A percentile compares a stretch with the other conserved stretches of the same genome.
These are phyloP conservation scores for Pseudorhiza aurosa DNA, from an alignment of 30 jellyfish, hydroid and myxozoan genomes.

Conservation along the genomic window DNA sequence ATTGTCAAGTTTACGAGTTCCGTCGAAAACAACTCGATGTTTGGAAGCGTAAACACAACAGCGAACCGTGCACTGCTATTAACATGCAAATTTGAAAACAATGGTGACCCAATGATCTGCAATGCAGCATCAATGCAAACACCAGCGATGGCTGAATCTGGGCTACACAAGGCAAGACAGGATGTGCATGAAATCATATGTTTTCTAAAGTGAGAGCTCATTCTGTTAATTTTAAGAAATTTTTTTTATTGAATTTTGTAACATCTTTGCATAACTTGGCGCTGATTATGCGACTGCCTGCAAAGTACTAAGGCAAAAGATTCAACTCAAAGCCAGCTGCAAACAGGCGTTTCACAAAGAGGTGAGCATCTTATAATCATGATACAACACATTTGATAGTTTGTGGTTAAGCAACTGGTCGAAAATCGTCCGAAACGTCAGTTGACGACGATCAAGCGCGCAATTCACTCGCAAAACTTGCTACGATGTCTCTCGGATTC, in stretches of 20 bases:
- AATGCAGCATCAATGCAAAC: slow-evolving; percentile 45
- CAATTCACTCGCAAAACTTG: neutral
- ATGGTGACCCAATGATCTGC: slow-evolving; percentile 71
- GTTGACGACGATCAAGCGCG: neutral
- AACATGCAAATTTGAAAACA: slow-evolving; percentile 28
- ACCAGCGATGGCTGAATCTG: slow-evolving; percentile 66
- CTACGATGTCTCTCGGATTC: neutral
- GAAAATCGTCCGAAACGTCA: neutral
- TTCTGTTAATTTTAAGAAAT: neutral
- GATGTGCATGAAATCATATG: slow-evolving; percentile 62
- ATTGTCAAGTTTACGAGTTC: slow-evolving; percentile 21
- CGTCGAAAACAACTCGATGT: neutral
- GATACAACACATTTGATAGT: neutral
- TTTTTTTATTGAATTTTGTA: neutral
- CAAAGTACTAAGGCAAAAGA: neutral
- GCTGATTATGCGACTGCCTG: neutral
- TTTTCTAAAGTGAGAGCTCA: slow-evolving; percentile 49
- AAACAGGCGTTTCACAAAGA: neutral
- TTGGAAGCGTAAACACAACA: slow-evolving; percentile 1
- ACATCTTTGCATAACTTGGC: neutral
- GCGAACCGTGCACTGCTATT: slow-evolving; percentile 42
- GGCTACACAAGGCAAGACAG: slow-evolving; percentile 50
- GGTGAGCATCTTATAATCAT: neutral
- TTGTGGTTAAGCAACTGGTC: neutral
- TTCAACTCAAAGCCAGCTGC: neutral